Evolutionary conservation across 2,888 invertebrate species (phyloP).

Genomic region (Dynastes tityus): DNA sequence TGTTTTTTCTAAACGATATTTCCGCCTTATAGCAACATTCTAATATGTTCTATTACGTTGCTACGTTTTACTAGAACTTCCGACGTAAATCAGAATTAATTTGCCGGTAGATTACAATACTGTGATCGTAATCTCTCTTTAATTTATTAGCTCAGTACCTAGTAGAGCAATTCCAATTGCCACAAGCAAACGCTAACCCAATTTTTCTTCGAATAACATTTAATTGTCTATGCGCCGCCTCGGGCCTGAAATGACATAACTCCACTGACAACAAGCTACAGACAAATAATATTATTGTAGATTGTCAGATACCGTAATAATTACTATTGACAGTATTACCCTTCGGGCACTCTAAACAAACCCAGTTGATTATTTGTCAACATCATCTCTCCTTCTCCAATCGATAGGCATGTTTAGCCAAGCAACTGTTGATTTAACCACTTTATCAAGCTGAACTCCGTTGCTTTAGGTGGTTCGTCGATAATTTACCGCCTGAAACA

Average conservation of each 20-base stretch:
- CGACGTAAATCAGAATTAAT: no score
- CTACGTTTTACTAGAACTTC: no score
- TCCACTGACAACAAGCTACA: neutral
- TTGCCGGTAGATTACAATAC: no score
- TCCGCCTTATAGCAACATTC: no score
- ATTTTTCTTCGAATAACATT: slow-evolving; percentile 3
- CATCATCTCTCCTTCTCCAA: neutral
- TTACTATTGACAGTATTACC: slow-evolving; percentile 20
- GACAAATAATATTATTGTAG: slow-evolving; percentile 7
- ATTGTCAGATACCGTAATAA: slow-evolving; percentile 20
- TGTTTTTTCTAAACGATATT: no score
- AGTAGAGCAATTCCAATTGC: neutral
- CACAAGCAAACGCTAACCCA: neutral
- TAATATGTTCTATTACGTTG: no score
- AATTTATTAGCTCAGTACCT: no score
- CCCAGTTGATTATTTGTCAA: slow-evolving; percentile 17
- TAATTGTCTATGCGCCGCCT: neutral
- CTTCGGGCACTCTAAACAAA: slow-evolving; percentile 8
- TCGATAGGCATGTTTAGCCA: neutral
- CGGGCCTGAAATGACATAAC: neutral
- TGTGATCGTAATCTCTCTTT: no score
- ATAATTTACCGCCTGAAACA: slow-evolving; percentile 1
- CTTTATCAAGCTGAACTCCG: neutral
- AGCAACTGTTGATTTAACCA: neutral
- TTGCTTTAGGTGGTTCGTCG: neutral